Conservation (phyloP, 2,113 vertebrate genomes). For the Ictalurus furcatus region DNA sequence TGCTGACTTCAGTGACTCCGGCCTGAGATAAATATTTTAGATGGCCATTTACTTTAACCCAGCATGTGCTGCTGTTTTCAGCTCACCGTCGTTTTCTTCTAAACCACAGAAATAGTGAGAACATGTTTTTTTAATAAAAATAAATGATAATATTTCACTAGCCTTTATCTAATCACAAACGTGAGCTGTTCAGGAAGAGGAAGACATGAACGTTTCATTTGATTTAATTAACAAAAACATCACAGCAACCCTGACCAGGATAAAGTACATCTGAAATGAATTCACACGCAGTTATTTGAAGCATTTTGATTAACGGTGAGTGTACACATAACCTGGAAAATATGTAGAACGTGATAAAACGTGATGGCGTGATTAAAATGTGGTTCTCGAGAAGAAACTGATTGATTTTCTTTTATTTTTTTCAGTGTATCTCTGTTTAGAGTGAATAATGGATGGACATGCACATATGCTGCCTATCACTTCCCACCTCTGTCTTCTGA, state of each 20-base stretch:
- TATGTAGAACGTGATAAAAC: neutral
- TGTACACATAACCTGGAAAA: neutral
- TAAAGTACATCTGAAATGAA: neutral
- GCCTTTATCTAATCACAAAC: neutral
- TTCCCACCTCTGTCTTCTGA: neutral
- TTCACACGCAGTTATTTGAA: neutral
- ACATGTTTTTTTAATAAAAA: neutral
- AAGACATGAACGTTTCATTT: neutral
- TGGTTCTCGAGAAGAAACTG: neutral
- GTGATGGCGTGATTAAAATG: neutral
- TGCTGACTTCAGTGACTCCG: neutral
- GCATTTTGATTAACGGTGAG: neutral
- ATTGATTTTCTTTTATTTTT: too few species aligned
- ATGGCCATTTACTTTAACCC: neutral
- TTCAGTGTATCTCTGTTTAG: too few species aligned
- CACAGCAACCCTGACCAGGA: neutral
- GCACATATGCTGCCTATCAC: neutral
- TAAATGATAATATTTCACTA: neutral
- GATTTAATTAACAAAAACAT: neutral
- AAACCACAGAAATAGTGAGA: neutral
- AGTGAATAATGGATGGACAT: neutral
- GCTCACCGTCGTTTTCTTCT: neutral
- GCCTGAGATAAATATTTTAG: slow-evolving; percentile 24
- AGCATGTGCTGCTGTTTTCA: neutral
- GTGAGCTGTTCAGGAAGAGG: neutral